These are phyloP conservation scores for Tupaia tana DNA, from an alignment of 2,113 vertebrate species.

Conservation along the genomic window DNA sequence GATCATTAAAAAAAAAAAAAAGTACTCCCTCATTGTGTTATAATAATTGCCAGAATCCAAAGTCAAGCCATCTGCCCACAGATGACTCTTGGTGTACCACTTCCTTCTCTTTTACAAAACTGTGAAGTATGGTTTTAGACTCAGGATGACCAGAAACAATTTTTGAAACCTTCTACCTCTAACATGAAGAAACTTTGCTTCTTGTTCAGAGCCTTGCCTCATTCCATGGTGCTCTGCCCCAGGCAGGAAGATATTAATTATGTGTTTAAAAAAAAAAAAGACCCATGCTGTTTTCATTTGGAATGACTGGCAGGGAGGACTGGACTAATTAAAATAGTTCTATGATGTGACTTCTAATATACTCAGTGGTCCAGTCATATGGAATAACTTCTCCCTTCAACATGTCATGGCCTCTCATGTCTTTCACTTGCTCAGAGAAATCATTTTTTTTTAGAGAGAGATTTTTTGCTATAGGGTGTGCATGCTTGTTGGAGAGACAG, in stretches of 20 bases:
- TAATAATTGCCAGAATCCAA: not conserved
- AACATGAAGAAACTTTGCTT: not conserved
- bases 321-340: not conserved
- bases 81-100: not conserved
- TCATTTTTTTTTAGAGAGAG: not conserved
- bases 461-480: too few species aligned
- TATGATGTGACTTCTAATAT: not conserved
- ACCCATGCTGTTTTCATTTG: not conserved
- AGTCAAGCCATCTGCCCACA: not conserved
- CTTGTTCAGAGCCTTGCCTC: not conserved
- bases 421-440: not conserved
- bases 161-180: not conserved
- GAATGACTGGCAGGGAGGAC: not conserved
- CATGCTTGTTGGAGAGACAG: too few species aligned
- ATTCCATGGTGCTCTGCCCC: not conserved
- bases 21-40: slow-evolving; percentile 30
- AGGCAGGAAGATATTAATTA: not conserved
- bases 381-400: not conserved
- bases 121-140: slow-evolving; percentile 22
- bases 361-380: too few species aligned
- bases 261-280: not conserved
- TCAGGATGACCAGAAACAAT: fast-evolving
- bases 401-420: not conserved
- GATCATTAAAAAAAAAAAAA: slow-evolving; percentile 42
- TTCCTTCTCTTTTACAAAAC: slow-evolving; percentile 24